Conservation (phyloP, 2,113 vertebrate genomes). For the Pimephales promelas region DNA sequence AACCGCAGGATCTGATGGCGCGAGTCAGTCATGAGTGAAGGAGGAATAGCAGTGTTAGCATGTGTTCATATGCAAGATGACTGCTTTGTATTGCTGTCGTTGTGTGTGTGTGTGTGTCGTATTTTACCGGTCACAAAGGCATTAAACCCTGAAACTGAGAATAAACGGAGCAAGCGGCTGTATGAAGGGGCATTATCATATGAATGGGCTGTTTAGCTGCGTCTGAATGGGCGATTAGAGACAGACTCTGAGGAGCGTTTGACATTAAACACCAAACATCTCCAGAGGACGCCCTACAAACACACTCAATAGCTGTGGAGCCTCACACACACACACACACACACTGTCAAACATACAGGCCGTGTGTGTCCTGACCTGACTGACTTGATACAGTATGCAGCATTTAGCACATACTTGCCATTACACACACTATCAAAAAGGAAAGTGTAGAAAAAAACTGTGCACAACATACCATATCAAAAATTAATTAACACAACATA, state of each 20-base stretch:
- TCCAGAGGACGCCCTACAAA: constrained; percentile 48
- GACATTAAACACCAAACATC: constrained; percentile 16
- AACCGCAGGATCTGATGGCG: neutral
- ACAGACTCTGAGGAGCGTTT: neutral
- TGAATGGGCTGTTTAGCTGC: constrained; percentile 63
- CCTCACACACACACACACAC: constrained; percentile 23
- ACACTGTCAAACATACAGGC: neutral
- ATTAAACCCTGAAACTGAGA: constrained; percentile 32
- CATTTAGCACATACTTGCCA: too few relatives aligned
- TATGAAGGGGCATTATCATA: constrained; percentile 68
- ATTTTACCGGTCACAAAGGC: constrained; percentile 5
- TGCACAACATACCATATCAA: too few relatives aligned
- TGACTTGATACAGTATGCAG: too few relatives aligned
- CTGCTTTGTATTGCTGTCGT: neutral
- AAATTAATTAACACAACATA: too few relatives aligned
- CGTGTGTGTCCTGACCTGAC: neutral
- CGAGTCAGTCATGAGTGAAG: neutral
- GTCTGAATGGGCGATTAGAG: constrained; percentile 68
- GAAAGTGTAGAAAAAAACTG: too few relatives aligned
- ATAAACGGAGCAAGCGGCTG: constrained; percentile 50
- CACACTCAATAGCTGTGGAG: constrained; percentile 60
- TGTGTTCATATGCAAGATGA: neutral
- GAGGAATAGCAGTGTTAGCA: neutral
- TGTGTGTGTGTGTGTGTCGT: constrained; percentile 1
- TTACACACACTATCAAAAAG: too few relatives aligned